These are phyloP conservation scores for Taurulus bubalis DNA, from an alignment of 2,113 vertebrate genomes.

Conservation along the genomic window DNA sequence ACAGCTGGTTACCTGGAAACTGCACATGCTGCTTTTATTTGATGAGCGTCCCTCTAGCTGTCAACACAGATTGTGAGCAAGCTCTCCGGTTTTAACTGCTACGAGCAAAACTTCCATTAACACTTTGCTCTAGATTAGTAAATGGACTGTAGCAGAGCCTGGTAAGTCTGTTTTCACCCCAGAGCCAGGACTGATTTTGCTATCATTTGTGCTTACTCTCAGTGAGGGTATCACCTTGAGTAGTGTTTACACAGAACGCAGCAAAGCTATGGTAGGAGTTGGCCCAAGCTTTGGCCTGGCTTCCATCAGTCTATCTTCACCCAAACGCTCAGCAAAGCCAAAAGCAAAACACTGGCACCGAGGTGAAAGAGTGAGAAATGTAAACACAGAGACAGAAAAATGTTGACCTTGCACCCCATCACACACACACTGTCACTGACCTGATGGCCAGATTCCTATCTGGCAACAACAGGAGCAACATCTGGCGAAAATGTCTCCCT, in stretches of 20 bases:
- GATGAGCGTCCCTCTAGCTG: constrained; percentile 30
- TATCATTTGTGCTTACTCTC: constrained; percentile 30
- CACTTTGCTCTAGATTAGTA: constrained; percentile 22
- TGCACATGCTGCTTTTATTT: constrained; percentile 66
- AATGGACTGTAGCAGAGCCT: constrained; percentile 2
- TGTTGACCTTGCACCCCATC: constrained; percentile 59
- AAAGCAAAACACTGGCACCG: constrained; percentile 61
- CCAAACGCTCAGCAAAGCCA: constrained; percentile 55
- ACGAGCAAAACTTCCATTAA: constrained; percentile 32
- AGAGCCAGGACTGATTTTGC: constrained; percentile 3
- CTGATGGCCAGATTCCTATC: constrained; percentile 63
- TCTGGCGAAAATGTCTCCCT: constrained; percentile 54
- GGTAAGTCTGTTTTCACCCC: constrained; percentile 3
- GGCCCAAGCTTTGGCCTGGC: constrained; percentile 60
- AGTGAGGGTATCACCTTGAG: constrained; percentile 29
- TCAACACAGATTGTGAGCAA: constrained; percentile 24
- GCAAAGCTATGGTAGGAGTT: constrained; percentile 43
- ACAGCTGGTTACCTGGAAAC: constrained; percentile 73
- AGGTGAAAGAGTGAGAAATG: constrained; percentile 55
- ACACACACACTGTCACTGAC: constrained; percentile 36
- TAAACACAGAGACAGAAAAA: constrained; percentile 72
- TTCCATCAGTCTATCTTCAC: constrained; percentile 74
- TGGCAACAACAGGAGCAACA: constrained; percentile 54
- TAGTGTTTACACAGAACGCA: constrained; percentile 44
- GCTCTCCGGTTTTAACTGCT: constrained; percentile 35